Conservation (phyloP, 2,113 vertebrate genomes). For the Myotis brandtii region DNA sequence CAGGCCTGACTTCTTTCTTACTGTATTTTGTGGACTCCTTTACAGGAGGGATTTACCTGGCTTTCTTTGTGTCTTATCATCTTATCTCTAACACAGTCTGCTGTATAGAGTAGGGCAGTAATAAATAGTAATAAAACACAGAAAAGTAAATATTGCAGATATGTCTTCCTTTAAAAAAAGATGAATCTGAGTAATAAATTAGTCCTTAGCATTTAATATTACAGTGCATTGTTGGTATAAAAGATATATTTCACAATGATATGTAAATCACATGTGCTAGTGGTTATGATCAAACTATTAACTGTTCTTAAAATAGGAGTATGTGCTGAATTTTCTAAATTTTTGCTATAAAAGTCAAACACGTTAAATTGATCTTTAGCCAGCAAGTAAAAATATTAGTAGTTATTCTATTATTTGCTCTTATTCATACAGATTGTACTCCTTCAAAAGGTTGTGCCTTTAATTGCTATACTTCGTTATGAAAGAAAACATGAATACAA, state of each 20-base stretch:
- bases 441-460: neutral
- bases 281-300: conserved; percentile 8
- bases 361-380: neutral
- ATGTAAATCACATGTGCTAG: neutral
- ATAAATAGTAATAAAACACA: neutral
- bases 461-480: neutral
- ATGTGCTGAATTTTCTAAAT: neutral
- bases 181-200: neutral
- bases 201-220: neutral
- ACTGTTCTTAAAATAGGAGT: neutral
- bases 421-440: neutral
- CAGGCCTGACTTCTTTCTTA: neutral
- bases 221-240: neutral
- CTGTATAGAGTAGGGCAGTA: neutral
- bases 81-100: neutral
- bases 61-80: neutral
- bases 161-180: neutral
- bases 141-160: neutral
- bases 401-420: neutral
- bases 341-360: neutral
- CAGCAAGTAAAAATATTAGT: neutral
- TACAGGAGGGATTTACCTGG: neutral
- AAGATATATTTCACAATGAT: neutral
- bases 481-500: neutral
- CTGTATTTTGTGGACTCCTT: neutral